Conservation (phyloP, 2,888 invertebrate species). For the Pristionchus mayeri region DNA sequence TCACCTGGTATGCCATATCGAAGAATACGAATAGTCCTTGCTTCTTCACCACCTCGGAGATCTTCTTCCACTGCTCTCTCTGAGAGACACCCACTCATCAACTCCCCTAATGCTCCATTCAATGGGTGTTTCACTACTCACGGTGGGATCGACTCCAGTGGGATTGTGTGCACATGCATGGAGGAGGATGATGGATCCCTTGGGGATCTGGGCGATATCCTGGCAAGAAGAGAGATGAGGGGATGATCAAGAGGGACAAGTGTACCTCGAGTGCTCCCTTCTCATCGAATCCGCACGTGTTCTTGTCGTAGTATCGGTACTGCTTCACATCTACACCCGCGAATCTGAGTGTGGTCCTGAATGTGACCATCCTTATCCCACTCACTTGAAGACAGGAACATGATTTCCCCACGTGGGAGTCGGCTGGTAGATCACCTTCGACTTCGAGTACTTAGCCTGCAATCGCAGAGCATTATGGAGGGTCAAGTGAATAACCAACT, state of each 20-base stretch:
- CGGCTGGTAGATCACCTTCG: slow-evolving; percentile 89
- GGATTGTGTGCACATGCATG: slow-evolving; percentile 99
- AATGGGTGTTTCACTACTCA: neutral
- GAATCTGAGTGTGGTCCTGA: slow-evolving; percentile 79
- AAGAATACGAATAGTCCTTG: slow-evolving; percentile 74
- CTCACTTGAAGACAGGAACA: slow-evolving; percentile 89
- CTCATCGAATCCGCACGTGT: slow-evolving; percentile 93
- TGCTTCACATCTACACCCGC: slow-evolving; percentile 88
- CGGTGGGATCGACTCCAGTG: slow-evolving; percentile 83
- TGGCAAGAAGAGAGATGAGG: slow-evolving; percentile 19
- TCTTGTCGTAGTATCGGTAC: slow-evolving; percentile 94
- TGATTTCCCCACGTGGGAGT: slow-evolving; percentile 99
- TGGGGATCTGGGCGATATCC: slow-evolving; percentile 63
- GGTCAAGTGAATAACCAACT: neutral
- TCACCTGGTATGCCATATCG: slow-evolving; percentile 74
- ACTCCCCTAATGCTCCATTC: neutral
- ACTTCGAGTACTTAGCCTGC: slow-evolving; percentile 81
- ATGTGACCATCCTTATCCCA: neutral
- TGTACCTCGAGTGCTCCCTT: slow-evolving; percentile 87
- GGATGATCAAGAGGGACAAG: no score
- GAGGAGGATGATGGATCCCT: slow-evolving; percentile 87
- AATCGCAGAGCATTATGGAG: slow-evolving; percentile 41
- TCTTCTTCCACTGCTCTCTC: slow-evolving; percentile 90
- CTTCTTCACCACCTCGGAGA: slow-evolving; percentile 87
- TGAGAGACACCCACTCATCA: slow-evolving; percentile 47